A percentile compares a stretch with the other conserved stretches of the same genome.
phyloP scores from a whole-genome alignment of 2,797 vertebrate genomes.

The Eurystomus glaucurus region DNA sequence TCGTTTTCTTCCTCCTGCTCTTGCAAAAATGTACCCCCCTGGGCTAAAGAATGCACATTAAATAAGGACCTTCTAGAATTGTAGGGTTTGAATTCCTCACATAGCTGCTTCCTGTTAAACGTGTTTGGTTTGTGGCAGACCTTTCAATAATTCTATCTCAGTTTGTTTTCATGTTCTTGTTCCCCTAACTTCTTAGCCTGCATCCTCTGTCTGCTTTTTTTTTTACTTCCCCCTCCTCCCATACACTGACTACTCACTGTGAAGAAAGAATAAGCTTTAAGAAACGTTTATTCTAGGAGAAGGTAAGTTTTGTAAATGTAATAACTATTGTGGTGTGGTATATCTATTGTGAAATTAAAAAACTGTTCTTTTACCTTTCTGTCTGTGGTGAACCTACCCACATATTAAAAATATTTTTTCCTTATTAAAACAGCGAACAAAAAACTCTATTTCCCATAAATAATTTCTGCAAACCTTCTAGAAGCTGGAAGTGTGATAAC shows the following conservation, averaged over 20 bases:
- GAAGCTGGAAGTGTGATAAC: too few relatives aligned
- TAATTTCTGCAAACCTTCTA: too few relatives aligned
- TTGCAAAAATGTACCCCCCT: neutral
- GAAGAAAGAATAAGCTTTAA: neutral
- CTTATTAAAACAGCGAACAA: too few relatives aligned
- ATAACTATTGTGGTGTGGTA: neutral
- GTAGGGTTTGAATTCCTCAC: neutral
- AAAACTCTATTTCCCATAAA: too few relatives aligned
- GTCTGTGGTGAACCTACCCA: neutral
- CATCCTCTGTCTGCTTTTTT: rapidly evolving
- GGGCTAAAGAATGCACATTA: neutral
- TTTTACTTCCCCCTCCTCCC: rapidly evolving
- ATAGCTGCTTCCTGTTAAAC: neutral
- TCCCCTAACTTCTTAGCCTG: neutral
- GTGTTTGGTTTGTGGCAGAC: neutral
- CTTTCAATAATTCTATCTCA: neutral
- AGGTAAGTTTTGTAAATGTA: neutral
- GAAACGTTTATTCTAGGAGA: neutral
- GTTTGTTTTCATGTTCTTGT: neutral
- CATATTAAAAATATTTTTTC: too few relatives aligned
- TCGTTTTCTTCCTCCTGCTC: neutral
- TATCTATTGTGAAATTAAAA: neutral
- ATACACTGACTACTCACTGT: neutral
- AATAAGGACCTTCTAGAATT: neutral
- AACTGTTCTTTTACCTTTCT: neutral